A percentile compares a stretch with the other conserved stretches of the same genome.
Evolutionary conservation across 2,888 invertebrate genomes (phyloP).

Genomic region (Punctoribates punctum): DNA sequence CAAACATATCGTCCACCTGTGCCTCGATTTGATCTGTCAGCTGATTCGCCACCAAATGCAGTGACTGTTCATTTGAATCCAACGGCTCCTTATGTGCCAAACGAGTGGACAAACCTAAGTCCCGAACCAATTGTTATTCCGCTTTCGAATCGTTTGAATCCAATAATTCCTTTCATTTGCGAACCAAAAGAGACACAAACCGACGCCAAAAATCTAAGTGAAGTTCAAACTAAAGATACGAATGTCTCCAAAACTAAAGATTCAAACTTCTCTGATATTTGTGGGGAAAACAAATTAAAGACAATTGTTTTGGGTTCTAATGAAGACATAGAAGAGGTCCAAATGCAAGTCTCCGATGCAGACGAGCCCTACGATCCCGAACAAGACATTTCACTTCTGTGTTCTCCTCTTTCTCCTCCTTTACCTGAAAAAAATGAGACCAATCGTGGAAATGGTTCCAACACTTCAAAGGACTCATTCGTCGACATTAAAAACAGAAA

Average conservation of each 20-base stretch:
- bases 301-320: neutral
- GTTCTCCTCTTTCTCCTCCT: neutral
- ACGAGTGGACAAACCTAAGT: no score
- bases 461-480: no score
- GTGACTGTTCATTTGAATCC: neutral
- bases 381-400: neutral
- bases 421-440: neutral
- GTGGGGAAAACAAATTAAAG: neutral
- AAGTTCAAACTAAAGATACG: no score
- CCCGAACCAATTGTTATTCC: neutral
- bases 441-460: neutral
- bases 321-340: conserved; percentile 7
- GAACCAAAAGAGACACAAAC: neutral
- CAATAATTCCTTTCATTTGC: conserved; percentile 1
- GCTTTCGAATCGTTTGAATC: neutral
- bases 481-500: no score
- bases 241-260: neutral
- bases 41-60: neutral
- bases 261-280: neutral
- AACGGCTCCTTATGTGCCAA: neutral
- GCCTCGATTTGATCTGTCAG: neutral
- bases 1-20: neutral
- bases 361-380: conserved; percentile 18
- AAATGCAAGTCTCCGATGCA: conserved; percentile 18
- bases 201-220: neutral